Evolutionary conservation across 2,113 vertebrate genomes (phyloP).

Genomic region (Syngnathus floridae): DNA sequence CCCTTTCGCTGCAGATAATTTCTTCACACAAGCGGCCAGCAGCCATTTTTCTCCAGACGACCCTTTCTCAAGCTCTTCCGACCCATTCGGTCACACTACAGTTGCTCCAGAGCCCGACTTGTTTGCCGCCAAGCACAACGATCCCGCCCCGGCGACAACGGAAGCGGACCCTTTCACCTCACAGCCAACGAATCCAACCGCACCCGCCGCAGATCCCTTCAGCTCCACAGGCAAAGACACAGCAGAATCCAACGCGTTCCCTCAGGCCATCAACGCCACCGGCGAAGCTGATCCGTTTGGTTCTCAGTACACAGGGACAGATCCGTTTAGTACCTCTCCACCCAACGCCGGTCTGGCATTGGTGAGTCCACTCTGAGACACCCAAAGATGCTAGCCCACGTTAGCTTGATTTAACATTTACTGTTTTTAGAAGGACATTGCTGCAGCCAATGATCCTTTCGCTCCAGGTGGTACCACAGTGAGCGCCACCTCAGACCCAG

Average conservation of each 20-base stretch:
- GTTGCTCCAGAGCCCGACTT: conserved; percentile 56
- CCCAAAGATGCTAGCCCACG: background rate
- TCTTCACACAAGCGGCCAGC: conserved; percentile 80
- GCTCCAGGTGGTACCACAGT: conserved; percentile 90
- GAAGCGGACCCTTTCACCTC: conserved; percentile 45
- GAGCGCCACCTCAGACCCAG: conserved; percentile 75
- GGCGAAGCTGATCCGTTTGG: conserved; percentile 61
- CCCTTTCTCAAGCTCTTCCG: conserved; percentile 69
- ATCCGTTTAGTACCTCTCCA: conserved; percentile 60
- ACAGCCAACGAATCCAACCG: conserved; percentile 25
- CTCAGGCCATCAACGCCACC: conserved; percentile 34
- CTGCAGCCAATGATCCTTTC: conserved; percentile 86
- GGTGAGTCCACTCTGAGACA: conserved; percentile 43
- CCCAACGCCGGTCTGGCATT: conserved; percentile 44
- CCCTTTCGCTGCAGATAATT: conserved; percentile 89
- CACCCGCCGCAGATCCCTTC: conserved; percentile 55
- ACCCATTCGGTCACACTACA: conserved; percentile 58
- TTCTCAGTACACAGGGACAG: conserved; percentile 42
- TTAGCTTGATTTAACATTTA: conserved; percentile 7
- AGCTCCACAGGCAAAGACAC: conserved; percentile 22
- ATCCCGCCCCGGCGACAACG: conserved; percentile 14
- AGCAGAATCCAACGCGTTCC: conserved; percentile 37
- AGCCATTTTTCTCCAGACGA: conserved; percentile 73
- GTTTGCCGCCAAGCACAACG: conserved; percentile 47
- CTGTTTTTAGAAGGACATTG: conserved; percentile 73